phyloP scores from a whole-genome alignment of 2,797 vertebrate genomes.

The Peromyscus aztecus region DNA sequence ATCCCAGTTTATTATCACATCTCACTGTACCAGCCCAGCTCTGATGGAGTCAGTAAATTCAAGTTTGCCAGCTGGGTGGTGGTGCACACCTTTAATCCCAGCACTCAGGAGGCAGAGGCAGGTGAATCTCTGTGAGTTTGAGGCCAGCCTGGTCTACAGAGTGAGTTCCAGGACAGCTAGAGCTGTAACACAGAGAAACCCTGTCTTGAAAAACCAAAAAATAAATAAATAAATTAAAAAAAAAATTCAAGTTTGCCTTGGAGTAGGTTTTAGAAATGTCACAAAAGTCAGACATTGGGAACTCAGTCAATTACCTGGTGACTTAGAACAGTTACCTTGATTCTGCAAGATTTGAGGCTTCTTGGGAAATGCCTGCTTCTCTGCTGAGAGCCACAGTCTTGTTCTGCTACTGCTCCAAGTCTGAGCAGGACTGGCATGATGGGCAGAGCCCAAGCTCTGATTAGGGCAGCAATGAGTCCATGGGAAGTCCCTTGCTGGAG shows the following conservation, averaged over 20 bases:
- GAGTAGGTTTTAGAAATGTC: background rate
- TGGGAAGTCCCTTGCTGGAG: background rate
- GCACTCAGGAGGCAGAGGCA: too few relatives aligned
- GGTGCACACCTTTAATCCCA: too few relatives aligned
- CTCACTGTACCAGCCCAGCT: background rate
- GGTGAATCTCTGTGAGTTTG: too few relatives aligned
- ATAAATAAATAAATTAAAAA: background rate
- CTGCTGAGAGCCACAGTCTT: background rate
- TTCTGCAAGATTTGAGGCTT: background rate
- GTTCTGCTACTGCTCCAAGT: background rate
- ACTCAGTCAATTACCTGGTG: background rate
- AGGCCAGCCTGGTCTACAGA: too few relatives aligned
- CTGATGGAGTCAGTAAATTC: background rate
- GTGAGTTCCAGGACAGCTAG: too few relatives aligned
- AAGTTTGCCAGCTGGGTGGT: background rate
- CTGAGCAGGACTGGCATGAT: too few relatives aligned
- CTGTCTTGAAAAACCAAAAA: too few relatives aligned
- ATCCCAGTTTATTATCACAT: background rate
- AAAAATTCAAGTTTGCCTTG: background rate
- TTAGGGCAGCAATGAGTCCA: background rate
- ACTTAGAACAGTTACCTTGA: background rate
- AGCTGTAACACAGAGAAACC: too few relatives aligned
- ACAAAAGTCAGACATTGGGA: background rate
- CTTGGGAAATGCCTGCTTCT: background rate
- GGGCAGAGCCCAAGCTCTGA: background rate